A percentile compares a stretch with the other conserved stretches of the same genome.
Evolutionary conservation across 2,888 invertebrate genomes (phyloP).

Genomic region (Mesoligia furuncula): DNA sequence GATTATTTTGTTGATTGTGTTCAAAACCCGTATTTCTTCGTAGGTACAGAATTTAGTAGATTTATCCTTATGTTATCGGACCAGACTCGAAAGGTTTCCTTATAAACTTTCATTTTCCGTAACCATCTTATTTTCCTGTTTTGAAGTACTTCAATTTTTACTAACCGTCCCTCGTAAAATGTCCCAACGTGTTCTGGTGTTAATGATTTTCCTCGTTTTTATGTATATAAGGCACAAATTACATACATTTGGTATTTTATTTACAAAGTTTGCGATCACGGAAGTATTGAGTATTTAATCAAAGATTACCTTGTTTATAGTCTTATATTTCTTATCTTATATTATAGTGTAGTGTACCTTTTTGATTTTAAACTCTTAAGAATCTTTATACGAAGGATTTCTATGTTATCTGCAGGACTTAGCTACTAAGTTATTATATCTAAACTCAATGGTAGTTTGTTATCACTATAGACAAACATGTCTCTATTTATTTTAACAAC

Average conservation of each 20-base stretch:
- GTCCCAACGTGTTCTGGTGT: conserved; percentile 36
- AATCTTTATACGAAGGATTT: conserved; percentile 67
- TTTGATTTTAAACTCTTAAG: conserved; percentile 59
- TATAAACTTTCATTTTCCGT: conserved; percentile 17
- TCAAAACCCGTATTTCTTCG: neutral
- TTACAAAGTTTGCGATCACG: conserved; percentile 47
- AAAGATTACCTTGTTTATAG: conserved; percentile 49
- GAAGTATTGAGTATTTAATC: conserved; percentile 62
- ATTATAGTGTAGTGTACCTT: conserved; percentile 49
- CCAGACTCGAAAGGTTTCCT: neutral
- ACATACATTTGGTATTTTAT: conserved; percentile 29
- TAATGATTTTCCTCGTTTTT: conserved; percentile 59
- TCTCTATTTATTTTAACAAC: conserved; percentile 62
- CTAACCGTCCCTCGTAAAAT: conserved; percentile 22
- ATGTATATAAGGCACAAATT: conserved; percentile 34
- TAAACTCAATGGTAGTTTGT: conserved; percentile 64
- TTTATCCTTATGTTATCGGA: neutral
- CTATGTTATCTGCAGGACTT: conserved; percentile 75
- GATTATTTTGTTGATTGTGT: neutral
- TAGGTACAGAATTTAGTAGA: neutral
- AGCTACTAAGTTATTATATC: conserved; percentile 70
- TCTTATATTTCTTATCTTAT: conserved; percentile 55
- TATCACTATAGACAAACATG: conserved; percentile 72
- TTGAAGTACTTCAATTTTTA: conserved; percentile 4
- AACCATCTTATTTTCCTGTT: conserved; percentile 22